These are phyloP conservation scores for Conger conger DNA, from an alignment of 2,113 vertebrate species.

Conservation along the genomic window DNA sequence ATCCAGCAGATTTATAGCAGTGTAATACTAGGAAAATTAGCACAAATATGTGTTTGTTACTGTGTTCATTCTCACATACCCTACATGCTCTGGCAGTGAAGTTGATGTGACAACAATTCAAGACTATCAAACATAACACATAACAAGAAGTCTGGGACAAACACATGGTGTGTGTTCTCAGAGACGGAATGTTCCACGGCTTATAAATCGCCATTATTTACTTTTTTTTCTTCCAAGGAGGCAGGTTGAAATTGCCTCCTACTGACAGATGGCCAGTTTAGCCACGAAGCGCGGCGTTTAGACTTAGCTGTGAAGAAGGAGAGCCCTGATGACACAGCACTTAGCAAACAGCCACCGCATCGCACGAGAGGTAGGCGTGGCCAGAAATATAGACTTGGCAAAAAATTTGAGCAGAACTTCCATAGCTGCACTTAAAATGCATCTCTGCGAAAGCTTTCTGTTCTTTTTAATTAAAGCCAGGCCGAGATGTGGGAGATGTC, in stretches of 20 bases:
- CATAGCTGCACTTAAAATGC: background rate
- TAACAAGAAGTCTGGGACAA: background rate
- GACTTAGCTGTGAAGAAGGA: constrained; percentile 65
- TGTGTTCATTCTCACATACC: background rate
- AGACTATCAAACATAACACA: background rate
- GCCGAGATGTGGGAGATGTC: constrained; percentile 62
- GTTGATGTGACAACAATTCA: background rate
- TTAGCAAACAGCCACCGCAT: constrained; percentile 67
- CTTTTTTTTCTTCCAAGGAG: constrained; percentile 58
- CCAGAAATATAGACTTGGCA: no score
- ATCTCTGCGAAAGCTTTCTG: constrained; percentile 34
- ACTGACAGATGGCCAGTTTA: constrained; percentile 72
- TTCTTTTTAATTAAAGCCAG: constrained; percentile 63
- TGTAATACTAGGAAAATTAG: background rate
- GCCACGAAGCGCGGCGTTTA: constrained; percentile 73
- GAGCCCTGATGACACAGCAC: constrained; percentile 70
- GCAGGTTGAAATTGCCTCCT: constrained; percentile 65
- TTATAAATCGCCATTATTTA: constrained; percentile 72
- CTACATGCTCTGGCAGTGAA: background rate
- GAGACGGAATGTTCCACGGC: constrained; percentile 65
- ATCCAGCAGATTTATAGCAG: background rate
- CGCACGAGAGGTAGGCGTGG: constrained; percentile 52
- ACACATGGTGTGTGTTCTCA: constrained; percentile 66
- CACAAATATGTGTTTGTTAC: background rate
- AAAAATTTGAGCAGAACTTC: background rate